A percentile compares a stretch with the other conserved stretches of the same genome.
phyloP scores from a whole-genome alignment of 2,113 vertebrate species.

The Erythrocercus mccallii region DNA sequence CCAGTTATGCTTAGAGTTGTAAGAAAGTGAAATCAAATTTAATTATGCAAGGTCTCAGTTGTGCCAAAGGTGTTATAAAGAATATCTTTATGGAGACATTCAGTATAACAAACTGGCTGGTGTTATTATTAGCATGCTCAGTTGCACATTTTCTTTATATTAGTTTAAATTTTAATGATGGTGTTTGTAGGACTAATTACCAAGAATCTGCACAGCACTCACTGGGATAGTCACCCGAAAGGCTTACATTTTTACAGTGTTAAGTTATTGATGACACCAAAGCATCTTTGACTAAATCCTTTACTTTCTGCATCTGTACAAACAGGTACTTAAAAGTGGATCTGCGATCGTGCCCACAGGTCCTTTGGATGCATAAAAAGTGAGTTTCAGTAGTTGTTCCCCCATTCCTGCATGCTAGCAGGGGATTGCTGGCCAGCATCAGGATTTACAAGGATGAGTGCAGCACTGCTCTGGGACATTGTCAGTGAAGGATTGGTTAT shows the following conservation, averaged over 20 bases:
- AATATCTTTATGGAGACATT: conserved; percentile 43
- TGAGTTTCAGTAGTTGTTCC: not conserved
- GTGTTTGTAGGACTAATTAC: conserved; percentile 43
- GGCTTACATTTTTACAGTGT: not conserved
- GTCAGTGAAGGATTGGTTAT: not conserved
- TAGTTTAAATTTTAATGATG: conserved; percentile 32
- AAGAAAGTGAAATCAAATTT: conserved; percentile 63
- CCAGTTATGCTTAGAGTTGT: conserved; percentile 26
- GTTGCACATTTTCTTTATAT: conserved; percentile 23
- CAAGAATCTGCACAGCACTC: not conserved
- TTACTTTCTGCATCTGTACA: not conserved
- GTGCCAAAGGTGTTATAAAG: conserved; percentile 41
- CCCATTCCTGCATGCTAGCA: accelerated
- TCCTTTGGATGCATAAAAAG: not conserved
- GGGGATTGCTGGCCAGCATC: not conserved
- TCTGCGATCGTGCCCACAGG: accelerated
- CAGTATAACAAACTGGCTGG: not conserved
- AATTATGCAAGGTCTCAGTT: conserved; percentile 58
- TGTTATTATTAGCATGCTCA: conserved; percentile 40
- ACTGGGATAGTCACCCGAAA: not conserved
- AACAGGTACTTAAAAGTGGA: not conserved
- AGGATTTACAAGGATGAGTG: not conserved
- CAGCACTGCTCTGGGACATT: not conserved
- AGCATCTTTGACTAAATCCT: not conserved
- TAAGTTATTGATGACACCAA: not conserved